phyloP scores from a whole-genome alignment of 2,888 invertebrate species.

The Dusona sp. region DNA sequence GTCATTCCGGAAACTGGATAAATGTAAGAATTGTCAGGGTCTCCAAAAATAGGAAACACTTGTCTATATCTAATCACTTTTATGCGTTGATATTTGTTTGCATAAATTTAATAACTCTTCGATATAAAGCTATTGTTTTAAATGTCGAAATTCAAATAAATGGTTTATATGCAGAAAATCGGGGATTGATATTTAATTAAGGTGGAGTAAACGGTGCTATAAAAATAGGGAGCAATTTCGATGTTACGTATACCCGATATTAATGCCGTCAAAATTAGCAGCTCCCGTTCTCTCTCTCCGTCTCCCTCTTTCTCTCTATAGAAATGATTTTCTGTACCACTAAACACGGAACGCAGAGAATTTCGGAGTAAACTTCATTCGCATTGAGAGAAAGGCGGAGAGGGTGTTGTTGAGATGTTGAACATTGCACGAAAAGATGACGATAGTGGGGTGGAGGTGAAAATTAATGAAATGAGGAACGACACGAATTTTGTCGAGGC shows the following conservation, averaged over 20 bases:
- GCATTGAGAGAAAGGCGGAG: neutral
- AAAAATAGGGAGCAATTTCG: neutral
- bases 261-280: constrained; percentile 5
- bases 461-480: constrained; percentile 55
- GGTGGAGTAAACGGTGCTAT: neutral
- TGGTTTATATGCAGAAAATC: neutral
- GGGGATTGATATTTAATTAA: neutral
- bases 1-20: neutral
- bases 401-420: constrained; percentile 13
- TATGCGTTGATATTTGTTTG: neutral
- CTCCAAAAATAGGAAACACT: neutral
- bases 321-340: constrained; percentile 31
- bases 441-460: neutral
- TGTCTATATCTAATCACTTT: neutral
- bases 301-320: neutral
- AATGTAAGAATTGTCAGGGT: neutral
- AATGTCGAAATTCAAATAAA: neutral
- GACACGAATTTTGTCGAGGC: constrained; percentile 48
- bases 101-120: neutral
- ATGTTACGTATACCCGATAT: neutral
- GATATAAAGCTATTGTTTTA: neutral
- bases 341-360: constrained; percentile 34
- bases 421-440: constrained; percentile 8
- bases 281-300: neutral
- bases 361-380: constrained; percentile 38